Conservation (phyloP, 2,888 invertebrate species). For the Netelia melanura region DNA sequence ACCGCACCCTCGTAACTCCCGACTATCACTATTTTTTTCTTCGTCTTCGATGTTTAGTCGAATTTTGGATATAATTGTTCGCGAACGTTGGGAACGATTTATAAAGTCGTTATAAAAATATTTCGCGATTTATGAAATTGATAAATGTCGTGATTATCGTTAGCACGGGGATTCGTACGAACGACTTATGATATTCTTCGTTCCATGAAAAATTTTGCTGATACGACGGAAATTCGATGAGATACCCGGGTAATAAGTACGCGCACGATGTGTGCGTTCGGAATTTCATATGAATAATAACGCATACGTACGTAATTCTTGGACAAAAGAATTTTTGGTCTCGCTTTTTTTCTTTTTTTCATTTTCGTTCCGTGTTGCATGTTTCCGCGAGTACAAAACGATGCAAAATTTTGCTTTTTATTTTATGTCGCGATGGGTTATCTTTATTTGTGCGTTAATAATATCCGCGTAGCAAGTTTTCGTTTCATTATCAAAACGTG, state of each 20-base stretch:
- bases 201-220: constrained; percentile 15
- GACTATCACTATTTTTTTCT: too few species aligned
- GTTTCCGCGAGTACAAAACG: neutral
- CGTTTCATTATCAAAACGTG: neutral
- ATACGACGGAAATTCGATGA: constrained; percentile 14
- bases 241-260: neutral
- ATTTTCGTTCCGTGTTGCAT: neutral
- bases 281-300: constrained; percentile 18
- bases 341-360: neutral
- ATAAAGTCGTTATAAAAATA: too few species aligned
- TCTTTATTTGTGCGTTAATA: neutral
- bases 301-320: neutral
- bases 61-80: too few species aligned
- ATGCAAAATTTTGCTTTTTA: neutral
- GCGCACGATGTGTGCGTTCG: neutral
- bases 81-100: too few species aligned
- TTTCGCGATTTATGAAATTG: neutral
- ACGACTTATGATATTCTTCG: constrained; percentile 1
- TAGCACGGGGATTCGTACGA: neutral
- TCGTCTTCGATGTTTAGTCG: too few species aligned
- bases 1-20: too few species aligned
- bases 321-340: neutral
- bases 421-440: neutral
- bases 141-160: neutral
- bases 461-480: neutral